Base-by-base conservation (phyloP, 2,797 vertebrate genomes). In the Melanotaenia parkinsoni region DNA sequence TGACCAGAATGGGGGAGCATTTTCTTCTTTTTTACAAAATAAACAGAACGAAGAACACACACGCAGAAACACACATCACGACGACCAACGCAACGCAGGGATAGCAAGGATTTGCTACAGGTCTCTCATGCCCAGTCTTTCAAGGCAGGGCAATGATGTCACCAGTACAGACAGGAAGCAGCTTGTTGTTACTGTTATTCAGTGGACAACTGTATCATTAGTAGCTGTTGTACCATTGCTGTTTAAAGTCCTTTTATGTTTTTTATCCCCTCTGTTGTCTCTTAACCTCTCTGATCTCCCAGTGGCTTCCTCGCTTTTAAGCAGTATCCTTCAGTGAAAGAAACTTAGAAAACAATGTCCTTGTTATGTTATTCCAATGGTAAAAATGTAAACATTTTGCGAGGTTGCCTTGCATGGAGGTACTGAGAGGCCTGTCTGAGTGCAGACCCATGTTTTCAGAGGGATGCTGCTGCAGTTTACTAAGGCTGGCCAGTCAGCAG, bases 351-450 rank as follows among this genome's bases (percentile, higher is more conserved):
- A 77, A 68, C 76, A 77, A 85, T 79, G 87, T 91, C 86, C 82
- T 88, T 79, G 81, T 95, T 89, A 94, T 87, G 92, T 90, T 95
- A 95, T 88, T 95, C 96, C 95, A 93, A 93, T 88, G 91, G 95
- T 97, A 96, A 97, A 98, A 98, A 98, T 97, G 98, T 99, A 99
- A 99, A 99, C 98, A 99, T 97, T 87, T 89, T 93, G 95, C 94
- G 95, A 96, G 96, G 96, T 96, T 93, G 96, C 96, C 97, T 96
- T 97, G 95, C 87, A 92, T 96, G 96, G 97, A 97, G 97, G 96
- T 97, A 96, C 96, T 93, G 93, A 95, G 96, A 80, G 82, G 82
- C 84, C 85, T 43, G 66, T 86, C 72, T 79, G 67, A 81, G 84
- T 68, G 84, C 83, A 76, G 83, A 78, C 80, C 77, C 50, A 4